Conservation (phyloP, 1,140 invertebrate genomes). For the Tigriopus japonicus region DNA sequence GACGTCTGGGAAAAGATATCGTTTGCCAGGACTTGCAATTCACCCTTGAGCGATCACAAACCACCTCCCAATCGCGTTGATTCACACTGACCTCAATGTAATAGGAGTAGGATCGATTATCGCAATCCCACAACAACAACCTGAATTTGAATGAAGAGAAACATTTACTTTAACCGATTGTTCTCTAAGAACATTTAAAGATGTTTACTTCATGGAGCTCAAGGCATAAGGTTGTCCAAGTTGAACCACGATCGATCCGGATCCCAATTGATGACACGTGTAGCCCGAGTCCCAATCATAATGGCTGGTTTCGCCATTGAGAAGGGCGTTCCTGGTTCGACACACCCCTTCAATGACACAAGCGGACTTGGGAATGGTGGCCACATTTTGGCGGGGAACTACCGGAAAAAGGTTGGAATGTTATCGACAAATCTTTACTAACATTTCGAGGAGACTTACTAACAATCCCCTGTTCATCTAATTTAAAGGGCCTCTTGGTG, state of each 20-base stretch:
- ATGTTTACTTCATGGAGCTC: slow-evolving; percentile 53
- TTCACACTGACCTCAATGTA: slow-evolving; percentile 91
- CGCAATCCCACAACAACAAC: slow-evolving; percentile 91
- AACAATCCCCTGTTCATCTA: slow-evolving; percentile 43
- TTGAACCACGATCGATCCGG: slow-evolving; percentile 81
- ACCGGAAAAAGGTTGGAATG: slow-evolving; percentile 12
- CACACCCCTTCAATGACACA: slow-evolving; percentile 86
- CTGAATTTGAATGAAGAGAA: slow-evolving; percentile 26
- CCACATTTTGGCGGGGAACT: slow-evolving; percentile 74
- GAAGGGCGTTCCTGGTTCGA: slow-evolving; percentile 71
- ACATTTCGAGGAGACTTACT: slow-evolving; percentile 28
- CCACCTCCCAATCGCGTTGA: slow-evolving; percentile 65
- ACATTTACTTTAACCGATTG: too few relatives aligned
- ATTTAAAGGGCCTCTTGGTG: slow-evolving; percentile 47
- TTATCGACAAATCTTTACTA: background rate
- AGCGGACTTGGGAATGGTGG: slow-evolving; percentile 66
- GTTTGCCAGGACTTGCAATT: slow-evolving; percentile 78
- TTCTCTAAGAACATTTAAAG: slow-evolving; percentile 13
- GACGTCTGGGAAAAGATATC: slow-evolving; percentile 53
- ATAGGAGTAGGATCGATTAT: slow-evolving; percentile 86
- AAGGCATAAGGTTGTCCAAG: slow-evolving; percentile 89
- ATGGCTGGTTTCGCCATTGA: slow-evolving; percentile 80
- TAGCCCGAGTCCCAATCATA: slow-evolving; percentile 99
- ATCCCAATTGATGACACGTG: slow-evolving; percentile 51
- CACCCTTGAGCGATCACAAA: slow-evolving; percentile 52